Evolutionary conservation across 2,797 vertebrate genomes (phyloP).

Genomic region (Gila robusta): DNA sequence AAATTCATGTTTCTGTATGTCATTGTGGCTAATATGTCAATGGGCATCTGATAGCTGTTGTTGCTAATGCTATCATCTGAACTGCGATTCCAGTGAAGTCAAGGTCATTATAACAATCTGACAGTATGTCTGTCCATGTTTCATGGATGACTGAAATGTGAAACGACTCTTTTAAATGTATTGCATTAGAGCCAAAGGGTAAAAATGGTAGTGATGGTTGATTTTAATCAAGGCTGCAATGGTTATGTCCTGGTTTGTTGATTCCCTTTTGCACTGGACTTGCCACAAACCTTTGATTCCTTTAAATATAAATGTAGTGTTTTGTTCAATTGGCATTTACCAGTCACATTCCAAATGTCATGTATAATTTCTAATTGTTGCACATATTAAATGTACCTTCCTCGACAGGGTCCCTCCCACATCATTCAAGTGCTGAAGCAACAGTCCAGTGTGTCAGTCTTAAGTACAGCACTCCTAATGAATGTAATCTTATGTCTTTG

Average conservation of each 20-base stretch:
- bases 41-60: background rate
- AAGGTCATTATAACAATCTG: slow-evolving; percentile 52
- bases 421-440: background rate
- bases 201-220: background rate
- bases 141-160: background rate
- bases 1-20: background rate
- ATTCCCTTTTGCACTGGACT: background rate
- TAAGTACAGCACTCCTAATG: background rate
- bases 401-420: background rate
- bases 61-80: slow-evolving; percentile 46
- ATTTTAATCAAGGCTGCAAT: background rate
- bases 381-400: background rate
- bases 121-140: background rate
- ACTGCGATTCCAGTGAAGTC: slow-evolving; percentile 41
- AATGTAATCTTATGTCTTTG: background rate
- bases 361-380: background rate
- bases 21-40: slow-evolving; percentile 17
- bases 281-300: background rate
- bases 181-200: background rate
- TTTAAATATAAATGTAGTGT: background rate
- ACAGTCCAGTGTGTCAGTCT: background rate
- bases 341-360: background rate
- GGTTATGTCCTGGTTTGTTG: background rate
- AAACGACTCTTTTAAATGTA: background rate
- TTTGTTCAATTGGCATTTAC: background rate